These are phyloP conservation scores for Anagrus nilaparvatae DNA, from an alignment of 1,140 invertebrate genomes.

Conservation along the genomic window DNA sequence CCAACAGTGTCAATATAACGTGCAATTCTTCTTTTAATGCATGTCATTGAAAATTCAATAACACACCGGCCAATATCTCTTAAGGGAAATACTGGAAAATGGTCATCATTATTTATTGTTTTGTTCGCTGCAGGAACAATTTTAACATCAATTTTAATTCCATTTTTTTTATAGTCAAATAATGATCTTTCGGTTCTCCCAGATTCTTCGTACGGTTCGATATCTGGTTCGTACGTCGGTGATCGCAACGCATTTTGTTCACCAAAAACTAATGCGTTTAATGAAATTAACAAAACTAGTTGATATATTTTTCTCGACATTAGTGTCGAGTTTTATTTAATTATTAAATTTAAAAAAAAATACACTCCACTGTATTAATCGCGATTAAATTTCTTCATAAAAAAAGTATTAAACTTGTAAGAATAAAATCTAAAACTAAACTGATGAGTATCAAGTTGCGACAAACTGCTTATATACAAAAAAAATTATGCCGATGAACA, in stretches of 20 bases:
- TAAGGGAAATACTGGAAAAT: conserved; percentile 32
- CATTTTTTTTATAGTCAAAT: conserved; percentile 31
- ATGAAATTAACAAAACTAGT: too few species aligned
- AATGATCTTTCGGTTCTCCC: conserved; percentile 21
- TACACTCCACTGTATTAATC: too few species aligned
- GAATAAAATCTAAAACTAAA: too few species aligned
- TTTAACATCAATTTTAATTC: conserved; percentile 29
- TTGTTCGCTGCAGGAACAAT: conserved; percentile 23
- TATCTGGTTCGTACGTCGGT: conserved; percentile 13
- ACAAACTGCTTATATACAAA: conserved; percentile 34
- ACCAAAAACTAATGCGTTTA: too few species aligned
- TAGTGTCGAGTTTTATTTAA: too few species aligned
- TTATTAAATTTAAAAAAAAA: too few species aligned
- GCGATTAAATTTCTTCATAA: too few species aligned
- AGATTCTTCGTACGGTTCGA: conserved; percentile 16
- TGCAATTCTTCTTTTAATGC: conserved; percentile 42
- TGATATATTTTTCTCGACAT: too few species aligned
- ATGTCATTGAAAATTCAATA: conserved; percentile 40
- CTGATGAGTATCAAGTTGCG: not conserved
- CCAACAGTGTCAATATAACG: conserved; percentile 42
- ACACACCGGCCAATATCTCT: conserved; percentile 32
- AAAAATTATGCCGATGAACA: conserved; percentile 32
- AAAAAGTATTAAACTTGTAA: too few species aligned
- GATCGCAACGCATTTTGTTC: too few species aligned
- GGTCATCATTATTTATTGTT: conserved; percentile 18